phyloP scores from a whole-genome alignment of 2,113 vertebrate genomes.

The Brachirus orientalis region DNA sequence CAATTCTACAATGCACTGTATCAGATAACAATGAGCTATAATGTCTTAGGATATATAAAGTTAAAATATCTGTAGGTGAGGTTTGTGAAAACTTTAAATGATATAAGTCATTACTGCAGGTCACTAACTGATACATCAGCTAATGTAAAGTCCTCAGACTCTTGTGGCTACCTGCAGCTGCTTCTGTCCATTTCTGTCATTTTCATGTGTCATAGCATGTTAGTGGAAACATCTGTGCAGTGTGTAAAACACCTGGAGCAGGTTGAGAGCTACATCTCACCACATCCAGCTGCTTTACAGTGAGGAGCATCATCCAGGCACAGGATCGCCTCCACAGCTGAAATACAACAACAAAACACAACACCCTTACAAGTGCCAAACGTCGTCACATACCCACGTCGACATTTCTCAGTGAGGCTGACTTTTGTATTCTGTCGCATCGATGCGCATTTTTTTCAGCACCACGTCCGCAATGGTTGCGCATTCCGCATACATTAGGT shows the following conservation, averaged over 20 bases:
- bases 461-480: constrained; percentile 83
- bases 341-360: constrained; percentile 59
- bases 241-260: constrained; percentile 23
- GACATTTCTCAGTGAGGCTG: not conserved
- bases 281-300: constrained; percentile 36
- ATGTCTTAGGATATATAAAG: not conserved
- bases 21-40: constrained; percentile 17
- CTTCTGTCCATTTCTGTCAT: constrained; percentile 5
- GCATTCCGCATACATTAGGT: constrained; percentile 82
- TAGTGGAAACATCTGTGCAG: not conserved
- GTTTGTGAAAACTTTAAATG: not conserved
- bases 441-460: constrained; percentile 80
- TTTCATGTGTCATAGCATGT: not conserved
- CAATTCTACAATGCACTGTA: not conserved
- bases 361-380: constrained; percentile 21
- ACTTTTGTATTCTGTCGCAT: constrained; percentile 70
- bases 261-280: constrained; percentile 27
- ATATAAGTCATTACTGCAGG: constrained; percentile 9
- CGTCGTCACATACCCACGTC: not conserved
- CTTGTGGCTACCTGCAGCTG: constrained; percentile 12
- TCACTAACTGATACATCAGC: not conserved
- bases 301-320: constrained; percentile 41
- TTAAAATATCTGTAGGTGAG: not conserved
- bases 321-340: constrained; percentile 44
- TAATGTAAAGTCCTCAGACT: not conserved